Evolutionary conservation across 2,113 vertebrate species (phyloP), one percentile per base, ranked within the genome.

Genomic region (Talpa occidentalis): DNA sequence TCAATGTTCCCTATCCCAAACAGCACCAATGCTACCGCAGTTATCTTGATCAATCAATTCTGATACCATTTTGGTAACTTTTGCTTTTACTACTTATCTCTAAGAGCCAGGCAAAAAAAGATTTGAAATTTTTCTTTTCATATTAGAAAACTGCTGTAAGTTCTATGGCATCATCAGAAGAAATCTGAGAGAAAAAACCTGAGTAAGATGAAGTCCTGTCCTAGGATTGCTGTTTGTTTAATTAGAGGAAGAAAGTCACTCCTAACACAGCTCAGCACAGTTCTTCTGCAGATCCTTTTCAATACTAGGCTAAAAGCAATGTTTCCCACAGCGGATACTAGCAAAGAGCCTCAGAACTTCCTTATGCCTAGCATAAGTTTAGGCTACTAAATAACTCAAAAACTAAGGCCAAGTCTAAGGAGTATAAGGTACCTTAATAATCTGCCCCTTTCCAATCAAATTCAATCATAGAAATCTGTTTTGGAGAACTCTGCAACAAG

Each of bases 381-480:
- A 30, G 26, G 66, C 44, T 79, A 87, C 56, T 10, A 67, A 67
- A 54, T 47, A 44, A 67, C 30, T 80, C 19, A 88, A 90, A 47
- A 88, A 84, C 66, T 44, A 52, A 66, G n/a, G 35, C 11, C 12
- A 60, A 52, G 6, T 42, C 28, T 32, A 42, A 24, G 79, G 10
- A 88, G 9, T 54, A 59, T 28, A 56, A 74, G 26, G 37, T 82
- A 77, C 28, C 88, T 73, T 19, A 12, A 81, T 21, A n/a, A 69
- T 70, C 30, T 84, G 4, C 16, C 6, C 52, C 83, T 90, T 79
- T 59, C n/a, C 88, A 42, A 17, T 17, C 80, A 22, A 97, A 52
- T 14, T 95, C 52, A 56, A 8, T 74, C 40, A 77, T 4, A 79
- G 54, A 64, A 88, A 49, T 47, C 40, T 56, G 28, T 87, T 67